Evolutionary conservation across 1,140 invertebrate genomes (phyloP).

Genomic region (Heliconius hermathena): DNA sequence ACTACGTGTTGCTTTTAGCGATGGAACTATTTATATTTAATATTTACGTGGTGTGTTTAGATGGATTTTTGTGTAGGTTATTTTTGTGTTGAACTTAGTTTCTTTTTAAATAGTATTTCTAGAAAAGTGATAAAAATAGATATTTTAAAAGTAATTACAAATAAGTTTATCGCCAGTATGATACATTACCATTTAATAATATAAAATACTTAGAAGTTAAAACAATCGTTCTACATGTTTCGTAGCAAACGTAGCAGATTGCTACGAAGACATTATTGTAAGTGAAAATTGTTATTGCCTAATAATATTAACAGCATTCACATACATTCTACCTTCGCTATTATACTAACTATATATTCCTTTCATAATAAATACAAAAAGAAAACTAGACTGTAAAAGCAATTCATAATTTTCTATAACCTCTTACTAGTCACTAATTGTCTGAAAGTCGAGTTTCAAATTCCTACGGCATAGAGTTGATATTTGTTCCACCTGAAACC

Average conservation of each 20-base stretch:
- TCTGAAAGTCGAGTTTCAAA: conserved; percentile 4
- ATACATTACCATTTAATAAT: neutral
- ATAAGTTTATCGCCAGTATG: neutral
- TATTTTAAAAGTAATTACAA: neutral
- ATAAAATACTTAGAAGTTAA: neutral
- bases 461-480: conserved; percentile 22
- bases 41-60: conserved; percentile 20
- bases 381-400: conserved; percentile 6
- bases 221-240: conserved; percentile 23
- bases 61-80: neutral
- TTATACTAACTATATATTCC: neutral
- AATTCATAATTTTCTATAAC: conserved; percentile 11
- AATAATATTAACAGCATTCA: neutral
- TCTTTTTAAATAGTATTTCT: neutral
- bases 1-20: conserved; percentile 71
- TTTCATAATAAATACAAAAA: conserved; percentile 15
- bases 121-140: neutral
- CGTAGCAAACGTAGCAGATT: conserved; percentile 47
- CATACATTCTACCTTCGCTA: neutral
- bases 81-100: conserved; percentile 12
- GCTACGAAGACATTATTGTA: conserved; percentile 39
- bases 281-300: neutral
- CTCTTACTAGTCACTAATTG: conserved; percentile 1
- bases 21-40: conserved; percentile 51
- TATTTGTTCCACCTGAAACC: conserved; percentile 22